phyloP scores from a whole-genome alignment of 2,797 vertebrate genomes.

The Gymnodraco acuticeps region DNA sequence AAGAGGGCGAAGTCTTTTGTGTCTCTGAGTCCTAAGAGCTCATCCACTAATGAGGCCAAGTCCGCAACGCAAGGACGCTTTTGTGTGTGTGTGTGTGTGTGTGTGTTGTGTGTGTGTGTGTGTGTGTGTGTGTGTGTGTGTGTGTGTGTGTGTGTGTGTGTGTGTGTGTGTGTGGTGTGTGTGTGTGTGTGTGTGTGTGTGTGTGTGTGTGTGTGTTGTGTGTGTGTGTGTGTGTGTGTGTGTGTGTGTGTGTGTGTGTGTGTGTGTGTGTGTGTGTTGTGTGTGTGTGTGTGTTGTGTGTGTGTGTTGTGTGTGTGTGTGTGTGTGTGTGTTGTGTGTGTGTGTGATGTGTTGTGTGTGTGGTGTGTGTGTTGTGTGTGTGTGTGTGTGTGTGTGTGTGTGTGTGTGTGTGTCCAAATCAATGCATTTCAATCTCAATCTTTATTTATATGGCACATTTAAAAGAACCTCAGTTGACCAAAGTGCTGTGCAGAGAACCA shows the following conservation, averaged over 20 bases:
- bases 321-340: too few species aligned
- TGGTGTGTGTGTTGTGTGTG: slow-evolving; percentile 15
- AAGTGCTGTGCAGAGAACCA: too few species aligned
- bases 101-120: too few species aligned
- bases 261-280: not conserved
- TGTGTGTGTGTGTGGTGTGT: not conserved
- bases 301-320: too few species aligned
- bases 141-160: not conserved
- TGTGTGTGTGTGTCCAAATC: not conserved
- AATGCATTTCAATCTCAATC: too few species aligned
- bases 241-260: not conserved
- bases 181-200: slow-evolving; percentile 4
- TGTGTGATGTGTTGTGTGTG: too few species aligned
- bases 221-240: slow-evolving; percentile 3
- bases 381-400: too few species aligned
- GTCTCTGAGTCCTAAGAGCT: slow-evolving; percentile 68
- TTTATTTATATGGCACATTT: too few species aligned
- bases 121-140: slow-evolving; percentile 15
- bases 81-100: slow-evolving; percentile 21
- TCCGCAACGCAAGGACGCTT: slow-evolving; percentile 64
- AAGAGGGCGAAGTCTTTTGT: slow-evolving; percentile 75
- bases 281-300: slow-evolving; percentile 8
- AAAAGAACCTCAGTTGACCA: too few species aligned
- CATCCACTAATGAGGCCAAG: slow-evolving; percentile 78
- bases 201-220: too few species aligned